Evolutionary conservation across 2,113 vertebrate genomes (phyloP).

Genomic region (Syngnathus floridae): DNA sequence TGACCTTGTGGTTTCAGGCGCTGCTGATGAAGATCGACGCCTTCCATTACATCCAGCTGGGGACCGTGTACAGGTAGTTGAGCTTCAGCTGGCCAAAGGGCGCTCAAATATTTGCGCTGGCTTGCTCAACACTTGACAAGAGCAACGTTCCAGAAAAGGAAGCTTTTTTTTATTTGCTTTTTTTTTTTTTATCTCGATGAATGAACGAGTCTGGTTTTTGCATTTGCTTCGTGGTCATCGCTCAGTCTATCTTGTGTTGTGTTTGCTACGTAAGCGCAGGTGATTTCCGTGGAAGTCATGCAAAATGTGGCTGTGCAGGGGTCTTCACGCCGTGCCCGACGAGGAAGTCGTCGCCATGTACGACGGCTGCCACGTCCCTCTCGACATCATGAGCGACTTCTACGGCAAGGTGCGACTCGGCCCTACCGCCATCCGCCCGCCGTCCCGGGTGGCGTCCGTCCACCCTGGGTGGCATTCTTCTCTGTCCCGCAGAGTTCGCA

Average conservation of each 20-base stretch:
- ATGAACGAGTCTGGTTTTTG: too few species aligned
- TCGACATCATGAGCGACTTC: conserved; percentile 98
- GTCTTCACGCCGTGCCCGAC: conserved; percentile 86
- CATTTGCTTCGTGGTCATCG: too few species aligned
- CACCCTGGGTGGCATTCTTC: not conserved
- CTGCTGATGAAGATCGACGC: conserved; percentile 98
- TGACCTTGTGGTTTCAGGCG: conserved; percentile 63
- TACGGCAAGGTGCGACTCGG: conserved; percentile 85
- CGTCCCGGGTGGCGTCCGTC: too few species aligned
- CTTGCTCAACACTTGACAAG: too few species aligned
- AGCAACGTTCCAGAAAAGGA: too few species aligned
- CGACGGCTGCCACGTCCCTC: conserved; percentile 88
- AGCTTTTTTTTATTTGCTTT: too few species aligned
- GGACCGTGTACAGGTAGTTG: conserved; percentile 70
- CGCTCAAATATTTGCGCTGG: too few species aligned
- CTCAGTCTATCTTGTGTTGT: too few species aligned
- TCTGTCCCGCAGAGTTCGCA: conserved; percentile 80
- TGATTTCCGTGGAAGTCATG: too few species aligned
- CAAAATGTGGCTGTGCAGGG: conserved; percentile 62
- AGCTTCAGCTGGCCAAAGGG: not conserved
- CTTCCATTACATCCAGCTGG: conserved; percentile 95
- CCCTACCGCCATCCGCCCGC: too few species aligned
- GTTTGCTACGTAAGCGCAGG: too few species aligned
- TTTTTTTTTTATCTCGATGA: too few species aligned
- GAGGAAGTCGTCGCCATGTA: conserved; percentile 98